Base-by-base conservation (phyloP, 2,797 vertebrate species). In the Chloroceryle inda region DNA sequence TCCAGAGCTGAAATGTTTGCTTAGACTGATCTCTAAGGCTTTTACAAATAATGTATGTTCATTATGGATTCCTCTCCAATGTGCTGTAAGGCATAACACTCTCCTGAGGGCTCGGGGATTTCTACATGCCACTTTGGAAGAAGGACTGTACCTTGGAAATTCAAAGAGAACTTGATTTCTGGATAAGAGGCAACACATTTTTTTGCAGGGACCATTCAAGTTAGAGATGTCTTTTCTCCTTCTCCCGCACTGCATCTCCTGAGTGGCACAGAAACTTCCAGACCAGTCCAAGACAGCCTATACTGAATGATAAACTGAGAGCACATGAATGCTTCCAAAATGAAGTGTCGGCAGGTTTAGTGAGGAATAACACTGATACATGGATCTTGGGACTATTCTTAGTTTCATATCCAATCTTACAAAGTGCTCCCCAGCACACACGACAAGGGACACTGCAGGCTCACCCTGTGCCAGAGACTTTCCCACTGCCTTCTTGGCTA, bases 251-350 rank as follows among this genome's bases (percentile, higher is more conserved):
- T 62, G 56, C 49, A 86, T 14, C n/a, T 29, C 49, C 35, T 11
- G 17, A 83, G 40, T 1, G 0, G 21, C 0, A 0, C 62, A n/a
- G 79, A n/a, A 61, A 75, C 27, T 47, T 76, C 69, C 5, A 3
- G 52, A 22, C 9, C 0, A 1, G 8, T 5, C 14, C 0, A 2
- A 53, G 33, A 13, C 29, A 63, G 26, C 13, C 37, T 27, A 13
- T 23, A 42, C 47, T 11, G 40, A 71, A 79, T 59, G 68, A 21
- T 19, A 18, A 90, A 3, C 31, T 78, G 69, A 49, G 31, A 76
- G 62, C 73, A 17, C 66, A 78, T 31, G 61, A 88, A 68, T 44
- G 7, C 18, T 63, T 49, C 80, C 58, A 67, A 72, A 86, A 58
- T 37, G 16, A 62, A 35, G 5, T 64, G 2, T 0, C 37, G 40